Evolutionary conservation across 2,888 invertebrate species (phyloP), one percentile per base, ranked within the genome.

Genomic region (Macrophya alboannulata): DNA sequence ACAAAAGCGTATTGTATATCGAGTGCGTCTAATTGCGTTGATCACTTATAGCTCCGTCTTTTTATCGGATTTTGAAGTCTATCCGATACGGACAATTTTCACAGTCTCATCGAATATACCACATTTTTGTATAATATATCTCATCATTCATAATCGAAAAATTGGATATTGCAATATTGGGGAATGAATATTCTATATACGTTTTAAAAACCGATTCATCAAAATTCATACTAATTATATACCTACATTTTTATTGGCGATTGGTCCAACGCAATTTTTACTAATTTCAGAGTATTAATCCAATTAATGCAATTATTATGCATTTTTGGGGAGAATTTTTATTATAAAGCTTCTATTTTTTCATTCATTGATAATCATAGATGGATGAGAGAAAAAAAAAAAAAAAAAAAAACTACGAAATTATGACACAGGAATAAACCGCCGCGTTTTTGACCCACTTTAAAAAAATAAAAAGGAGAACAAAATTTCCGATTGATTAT

Each of bases 401-500:
- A n/a, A n/a, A n/a, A 55, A 8, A 55, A n/a, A 55, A 25, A 12
- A 21, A 12, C 31, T 31, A 3, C 31, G 6, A 62, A 62, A 12
- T 25, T 12, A 12, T 62, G 9, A 9, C 17, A 62, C 62, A 12
- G 21, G 25, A 25, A 62, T 62, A 12, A 48, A 48, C 0, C 62
- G 12, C 62, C 68, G 0, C 17, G 68, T 68, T 68, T 68, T 68
- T 37, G 68, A 68, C 68, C 62, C 25, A 12, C 8, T 62, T 62
- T 25, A 62, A 12, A 68, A 68, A 37, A 68, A 37, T 37, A n/a
- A 55, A 55, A 48, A 48, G 1, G 48, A 15, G 48, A 3, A 12
- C 1, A 15, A 48, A 68, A 68, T 68, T 31, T 68, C 68, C 37
- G 68, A 68, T 68, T 17, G 37, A 68, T 68, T 68, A 68, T 81